These are phyloP conservation scores for Emmelina monodactyla DNA, from an alignment of 2,888 invertebrate genomes.

Conservation along the genomic window DNA sequence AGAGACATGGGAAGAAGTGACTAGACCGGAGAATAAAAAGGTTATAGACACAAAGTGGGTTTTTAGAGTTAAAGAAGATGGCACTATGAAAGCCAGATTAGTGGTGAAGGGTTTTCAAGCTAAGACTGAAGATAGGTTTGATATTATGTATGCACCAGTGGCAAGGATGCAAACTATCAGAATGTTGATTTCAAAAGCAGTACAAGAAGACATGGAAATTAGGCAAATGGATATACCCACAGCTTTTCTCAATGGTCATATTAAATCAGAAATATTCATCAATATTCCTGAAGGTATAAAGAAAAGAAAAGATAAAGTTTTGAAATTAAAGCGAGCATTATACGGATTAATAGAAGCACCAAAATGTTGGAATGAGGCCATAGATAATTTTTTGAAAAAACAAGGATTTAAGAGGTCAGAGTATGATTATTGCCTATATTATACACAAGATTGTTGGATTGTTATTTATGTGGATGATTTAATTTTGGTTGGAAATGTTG, in stretches of 20 bases:
- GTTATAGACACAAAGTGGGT: constrained; percentile 7
- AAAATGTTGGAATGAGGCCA: constrained; percentile 14
- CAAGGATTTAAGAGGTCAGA: constrained; percentile 4
- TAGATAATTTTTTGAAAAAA: constrained; percentile 9
- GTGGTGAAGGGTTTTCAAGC: constrained; percentile 5
- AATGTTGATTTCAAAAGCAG: constrained; percentile 6
- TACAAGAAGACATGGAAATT: constrained; percentile 5
- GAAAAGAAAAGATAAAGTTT: too few relatives aligned
- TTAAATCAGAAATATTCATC: constrained; percentile 9
- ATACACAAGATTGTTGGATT: constrained; percentile 9
- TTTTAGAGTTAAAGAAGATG: constrained; percentile 8
- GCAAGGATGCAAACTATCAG: constrained; percentile 5
- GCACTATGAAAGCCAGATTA: constrained; percentile 7
- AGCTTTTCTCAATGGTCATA: constrained; percentile 10
- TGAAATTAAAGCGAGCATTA: constrained; percentile 12
- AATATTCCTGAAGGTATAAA: constrained; percentile 9
- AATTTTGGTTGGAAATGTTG: constrained; percentile 4
- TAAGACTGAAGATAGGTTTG: background rate
- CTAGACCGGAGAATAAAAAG: constrained; percentile 5
- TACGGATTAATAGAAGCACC: constrained; percentile 15
- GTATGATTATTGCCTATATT: constrained; percentile 11
- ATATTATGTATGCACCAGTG: constrained; percentile 5
- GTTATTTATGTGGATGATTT: constrained; percentile 14
- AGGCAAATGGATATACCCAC: constrained; percentile 6
- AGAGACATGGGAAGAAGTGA: constrained; percentile 8